Evolutionary conservation across 2,888 invertebrate genomes (phyloP), one percentile per base, ranked within the genome.

Genomic region (Schizaphis graminum): DNA sequence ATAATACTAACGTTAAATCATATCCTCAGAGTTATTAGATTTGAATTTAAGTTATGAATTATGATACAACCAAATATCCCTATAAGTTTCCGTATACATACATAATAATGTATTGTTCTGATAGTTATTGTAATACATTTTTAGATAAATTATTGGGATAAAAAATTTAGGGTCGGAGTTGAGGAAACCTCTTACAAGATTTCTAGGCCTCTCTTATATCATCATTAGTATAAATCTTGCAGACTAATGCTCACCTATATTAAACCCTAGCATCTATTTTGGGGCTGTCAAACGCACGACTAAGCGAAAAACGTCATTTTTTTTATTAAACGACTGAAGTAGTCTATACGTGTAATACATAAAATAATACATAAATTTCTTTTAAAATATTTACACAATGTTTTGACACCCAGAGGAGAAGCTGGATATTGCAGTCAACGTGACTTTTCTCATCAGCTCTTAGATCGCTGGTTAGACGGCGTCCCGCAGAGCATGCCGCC

Each of bases 401-500:
- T 77, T 77, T 77, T 77, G 35, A 77, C 77, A 77, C 77, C 35
- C 35, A 8, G 13, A n/a, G 67, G 21, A 77, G 35, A 21, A 77
- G 77, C 77, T 77, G 35, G 21, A 24, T 35, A 35, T 35, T 77
- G 35, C 35, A 28, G 26, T 26, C 56, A 41, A 7, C 61, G 35
- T 28, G 49, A 24, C 35, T 21, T 77, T 35, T 77, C 35, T 77
- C 35, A 10, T 77, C 77, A 10, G 26, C 41, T 90, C 47, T 67
- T n/a, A 35, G 53, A 77, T 77, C 41, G 2, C 35, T 21, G 24
- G 35, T 35, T 49, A 35, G 56, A 35, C 57, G 91, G 35, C 49
- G 77, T 91, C 91, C 91, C 26, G 91, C 91, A 13, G 91, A 77
- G 91, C 77, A 77, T 7, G 49, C 24, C 28, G 8, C 47, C 56